Evolutionary conservation across 2,888 invertebrate species (phyloP), one percentile per base, ranked within the genome.

Genomic region (Acleris holmiana): DNA sequence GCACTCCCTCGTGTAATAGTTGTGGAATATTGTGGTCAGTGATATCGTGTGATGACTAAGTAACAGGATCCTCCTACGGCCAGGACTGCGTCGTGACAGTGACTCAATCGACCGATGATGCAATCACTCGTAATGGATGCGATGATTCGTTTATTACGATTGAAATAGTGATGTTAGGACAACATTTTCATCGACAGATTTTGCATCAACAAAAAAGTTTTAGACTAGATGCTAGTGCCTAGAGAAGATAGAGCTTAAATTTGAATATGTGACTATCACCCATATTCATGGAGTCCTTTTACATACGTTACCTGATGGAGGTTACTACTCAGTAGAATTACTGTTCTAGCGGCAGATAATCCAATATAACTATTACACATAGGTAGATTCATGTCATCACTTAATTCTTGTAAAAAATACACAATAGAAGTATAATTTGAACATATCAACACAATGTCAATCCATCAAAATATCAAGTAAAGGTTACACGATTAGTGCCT

Each of bases 101-200:
- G 91, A 91, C 84, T 91, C 89, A 91, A 86, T 84, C 85, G 83
- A 84, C 86, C 83, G 84, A 81, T 91, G 90, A 91, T 89, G 91
- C 83, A 91, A 91, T 85, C 77, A 82, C 72, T 83, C 79, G 82
- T 85, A 86, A 86, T 85, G 85, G 79, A 86, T 85, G 78, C 79
- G 82, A 81, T 88, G 90, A 89, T 85, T 88, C 84, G 84, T 71
- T 70, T 71, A 69, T 75, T 73, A 76, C 70, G 65, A 68, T 62
- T 67, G 60, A 70, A 70, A 47, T 85, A 88, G 89, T 82, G 85
- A 54, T 77, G 71, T 55, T 64, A 55, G 29, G 63, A 62, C 17
- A 35, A 55, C 25, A 54, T 25, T 64, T 47, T 66, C 79, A 73
- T 82, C 82, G 82, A 83, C 17, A 44, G 7, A 44, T 44, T 44